phyloP scores from a whole-genome alignment of 2,797 vertebrate genomes.

The Ammospiza maritima region DNA sequence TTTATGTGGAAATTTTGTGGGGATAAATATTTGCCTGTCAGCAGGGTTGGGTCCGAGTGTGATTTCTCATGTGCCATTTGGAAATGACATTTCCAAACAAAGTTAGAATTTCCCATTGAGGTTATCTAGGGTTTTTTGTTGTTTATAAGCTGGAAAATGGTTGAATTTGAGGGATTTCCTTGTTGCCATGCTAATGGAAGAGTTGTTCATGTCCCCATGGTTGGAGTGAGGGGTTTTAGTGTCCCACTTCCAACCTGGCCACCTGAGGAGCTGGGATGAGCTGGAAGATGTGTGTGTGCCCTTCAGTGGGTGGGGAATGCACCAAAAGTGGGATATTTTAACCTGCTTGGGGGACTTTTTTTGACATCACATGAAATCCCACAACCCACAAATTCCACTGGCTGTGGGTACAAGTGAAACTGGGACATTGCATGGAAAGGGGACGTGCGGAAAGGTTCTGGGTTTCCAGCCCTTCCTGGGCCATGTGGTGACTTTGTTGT shows the following conservation, averaged over 20 bases:
- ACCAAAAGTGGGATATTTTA: neutral
- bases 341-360: neutral
- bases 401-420: neutral
- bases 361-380: rapidly evolving
- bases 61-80: constrained; percentile 13
- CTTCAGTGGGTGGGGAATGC: neutral
- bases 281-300: neutral
- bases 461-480: neutral
- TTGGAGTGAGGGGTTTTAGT: neutral
- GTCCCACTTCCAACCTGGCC: neutral
- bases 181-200: neutral
- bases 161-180: neutral
- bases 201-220: neutral
- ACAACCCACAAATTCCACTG: neutral
- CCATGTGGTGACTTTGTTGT: rapidly evolving
- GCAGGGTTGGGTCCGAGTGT: neutral
- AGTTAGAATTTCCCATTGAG: neutral
- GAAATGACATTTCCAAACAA: constrained; percentile 33
- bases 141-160: neutral
- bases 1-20: constrained; percentile 42
- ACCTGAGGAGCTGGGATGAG: neutral
- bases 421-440: rapidly evolving
- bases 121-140: neutral
- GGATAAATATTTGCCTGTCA: constrained; percentile 49
- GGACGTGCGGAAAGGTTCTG: rapidly evolving